These are phyloP conservation scores for Eurystomus gularis DNA, from an alignment of 2,113 vertebrate species.

Conservation along the genomic window DNA sequence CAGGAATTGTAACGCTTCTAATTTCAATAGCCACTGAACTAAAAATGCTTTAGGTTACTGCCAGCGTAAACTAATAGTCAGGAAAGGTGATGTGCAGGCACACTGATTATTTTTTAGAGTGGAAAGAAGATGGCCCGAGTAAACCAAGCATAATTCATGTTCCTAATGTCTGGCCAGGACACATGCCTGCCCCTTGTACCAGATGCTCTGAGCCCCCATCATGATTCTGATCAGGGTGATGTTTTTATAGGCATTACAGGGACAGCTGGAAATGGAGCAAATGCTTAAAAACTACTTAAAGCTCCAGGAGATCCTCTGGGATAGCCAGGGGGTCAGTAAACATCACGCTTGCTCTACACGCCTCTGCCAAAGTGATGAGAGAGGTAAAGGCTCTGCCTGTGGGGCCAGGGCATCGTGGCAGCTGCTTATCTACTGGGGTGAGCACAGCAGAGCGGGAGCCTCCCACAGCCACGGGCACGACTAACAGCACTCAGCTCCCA, in stretches of 20 bases:
- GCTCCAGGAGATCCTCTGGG: neutral
- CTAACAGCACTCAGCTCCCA: neutral
- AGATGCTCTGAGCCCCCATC: neutral
- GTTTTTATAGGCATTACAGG: neutral
- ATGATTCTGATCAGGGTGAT: neutral
- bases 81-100: neutral
- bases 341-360: neutral
- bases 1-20: neutral
- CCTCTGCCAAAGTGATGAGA: neutral
- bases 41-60: neutral
- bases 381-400: neutral
- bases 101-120: neutral
- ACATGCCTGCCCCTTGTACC: neutral
- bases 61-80: neutral
- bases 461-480: accelerated
- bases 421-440: accelerated
- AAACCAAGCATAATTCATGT: neutral
- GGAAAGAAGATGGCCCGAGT: neutral
- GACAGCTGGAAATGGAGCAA: neutral
- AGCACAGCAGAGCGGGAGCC: neutral
- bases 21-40: neutral
- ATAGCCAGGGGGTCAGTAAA: neutral
- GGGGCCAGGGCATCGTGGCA: accelerated
- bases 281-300: neutral
- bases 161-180: neutral